Conservation (phyloP, 2,797 vertebrate species). For the Champsocephalus gunnari region DNA sequence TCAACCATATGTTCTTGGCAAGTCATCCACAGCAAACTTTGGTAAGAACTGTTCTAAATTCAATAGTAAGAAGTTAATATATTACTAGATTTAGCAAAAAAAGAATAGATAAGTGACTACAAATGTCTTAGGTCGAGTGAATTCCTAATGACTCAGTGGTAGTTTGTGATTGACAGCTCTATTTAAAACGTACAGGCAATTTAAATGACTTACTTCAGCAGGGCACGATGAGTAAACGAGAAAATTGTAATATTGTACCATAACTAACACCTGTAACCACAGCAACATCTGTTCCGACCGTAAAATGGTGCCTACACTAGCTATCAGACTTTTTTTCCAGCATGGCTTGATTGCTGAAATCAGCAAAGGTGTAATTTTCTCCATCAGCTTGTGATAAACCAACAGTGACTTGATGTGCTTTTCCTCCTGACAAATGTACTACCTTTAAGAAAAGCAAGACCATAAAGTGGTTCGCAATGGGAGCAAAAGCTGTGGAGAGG, state of each 20-base stretch:
- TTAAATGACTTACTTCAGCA: slow-evolving; percentile 31
- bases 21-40: slow-evolving; percentile 35
- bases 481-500: slow-evolving; percentile 21
- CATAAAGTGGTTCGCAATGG: slow-evolving; percentile 30
- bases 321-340: not conserved
- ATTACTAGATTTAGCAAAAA: not conserved
- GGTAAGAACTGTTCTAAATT: slow-evolving; percentile 14
- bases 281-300: not conserved
- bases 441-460: slow-evolving; percentile 12
- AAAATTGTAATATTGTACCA: slow-evolving; percentile 32
- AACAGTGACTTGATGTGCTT: slow-evolving; percentile 28
- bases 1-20: slow-evolving; percentile 46
- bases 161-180: slow-evolving; percentile 45
- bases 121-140: not conserved
- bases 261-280: slow-evolving; percentile 36
- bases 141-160: slow-evolving; percentile 19
- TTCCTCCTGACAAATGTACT: slow-evolving; percentile 34
- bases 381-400: slow-evolving; percentile 25
- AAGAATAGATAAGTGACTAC: not conserved
- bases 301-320: not conserved
- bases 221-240: slow-evolving; percentile 13
- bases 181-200: slow-evolving; percentile 27
- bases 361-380: slow-evolving; percentile 33
- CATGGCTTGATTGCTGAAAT: slow-evolving; percentile 29
- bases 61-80: not conserved